Conservation (phyloP, 1,140 invertebrate genomes). For the Glomeris maerens region DNA sequence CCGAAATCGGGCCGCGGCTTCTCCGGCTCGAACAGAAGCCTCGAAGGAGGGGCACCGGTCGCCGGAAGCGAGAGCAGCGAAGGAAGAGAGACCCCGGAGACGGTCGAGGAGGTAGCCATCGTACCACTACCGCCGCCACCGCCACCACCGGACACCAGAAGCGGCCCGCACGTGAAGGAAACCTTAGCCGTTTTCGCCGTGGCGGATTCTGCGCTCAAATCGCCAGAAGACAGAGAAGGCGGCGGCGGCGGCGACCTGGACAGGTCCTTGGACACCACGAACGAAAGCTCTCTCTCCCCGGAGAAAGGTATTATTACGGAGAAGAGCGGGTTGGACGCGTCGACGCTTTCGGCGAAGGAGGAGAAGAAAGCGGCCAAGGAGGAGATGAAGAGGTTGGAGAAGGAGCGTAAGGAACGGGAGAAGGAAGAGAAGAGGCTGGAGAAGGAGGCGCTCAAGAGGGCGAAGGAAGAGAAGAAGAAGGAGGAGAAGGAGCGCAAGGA, state of each 20-base stretch:
- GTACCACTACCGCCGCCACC: too few species aligned
- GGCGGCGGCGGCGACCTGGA: background rate
- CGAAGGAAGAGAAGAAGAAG: conserved; percentile 13
- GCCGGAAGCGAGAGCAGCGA: conserved; percentile 1
- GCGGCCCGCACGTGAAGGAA: background rate
- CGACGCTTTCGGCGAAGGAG: conserved; percentile 15
- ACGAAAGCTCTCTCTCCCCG: conserved; percentile 6
- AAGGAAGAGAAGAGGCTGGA: conserved; percentile 11
- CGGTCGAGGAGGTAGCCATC: too few species aligned
- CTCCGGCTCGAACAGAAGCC: background rate
- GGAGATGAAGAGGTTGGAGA: conserved; percentile 1
- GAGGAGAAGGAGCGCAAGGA: conserved; percentile 3
- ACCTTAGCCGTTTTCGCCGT: background rate
- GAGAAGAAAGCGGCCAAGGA: conserved; percentile 17
- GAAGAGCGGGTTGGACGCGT: conserved; percentile 12
- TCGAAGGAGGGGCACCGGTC: background rate
- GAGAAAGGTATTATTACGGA: conserved; percentile 12
- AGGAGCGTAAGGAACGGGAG: conserved; percentile 7
- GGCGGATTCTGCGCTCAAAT: background rate
- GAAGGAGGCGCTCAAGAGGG: conserved; percentile 8
- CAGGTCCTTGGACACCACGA: background rate
- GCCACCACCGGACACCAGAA: too few species aligned
- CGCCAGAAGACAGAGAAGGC: conserved; percentile 3
- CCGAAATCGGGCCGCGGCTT: conserved; percentile 7
- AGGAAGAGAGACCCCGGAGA: conserved; percentile 7